Evolutionary conservation across 2,113 vertebrate species (phyloP).

Genomic region (Leptodactylus fuscus): DNA sequence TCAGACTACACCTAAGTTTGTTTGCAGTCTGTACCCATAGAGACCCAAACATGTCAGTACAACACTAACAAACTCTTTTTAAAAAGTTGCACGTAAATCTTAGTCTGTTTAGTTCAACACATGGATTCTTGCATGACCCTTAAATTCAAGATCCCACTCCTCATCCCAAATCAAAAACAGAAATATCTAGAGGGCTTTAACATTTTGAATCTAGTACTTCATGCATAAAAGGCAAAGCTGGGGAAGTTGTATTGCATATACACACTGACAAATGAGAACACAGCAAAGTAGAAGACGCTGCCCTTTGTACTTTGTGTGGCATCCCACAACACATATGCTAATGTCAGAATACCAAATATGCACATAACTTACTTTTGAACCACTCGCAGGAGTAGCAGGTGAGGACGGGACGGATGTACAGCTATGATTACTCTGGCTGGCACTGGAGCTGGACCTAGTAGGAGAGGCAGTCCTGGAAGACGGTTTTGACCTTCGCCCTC

Average conservation of each 20-base stretch:
- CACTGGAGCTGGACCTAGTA: conserved; percentile 93
- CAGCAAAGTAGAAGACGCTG: neutral
- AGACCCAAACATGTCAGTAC: too few species aligned
- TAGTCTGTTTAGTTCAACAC: too few species aligned
- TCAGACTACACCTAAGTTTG: too few species aligned
- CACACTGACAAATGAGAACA: neutral
- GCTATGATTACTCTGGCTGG: conserved; percentile 95
- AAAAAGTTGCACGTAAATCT: too few species aligned
- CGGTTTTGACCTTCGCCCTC: conserved; percentile 92
- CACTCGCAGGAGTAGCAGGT: conserved; percentile 89
- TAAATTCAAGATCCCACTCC: too few species aligned
- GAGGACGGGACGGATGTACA: conserved; percentile 92
- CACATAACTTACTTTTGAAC: conserved; percentile 82
- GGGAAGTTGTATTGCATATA: neutral
- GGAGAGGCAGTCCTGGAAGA: conserved; percentile 94
- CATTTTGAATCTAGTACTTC: neutral
- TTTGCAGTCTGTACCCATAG: too few species aligned
- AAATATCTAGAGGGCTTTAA: too few species aligned
- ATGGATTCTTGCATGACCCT: too few species aligned
- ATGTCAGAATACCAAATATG: neutral
- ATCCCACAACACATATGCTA: neutral
- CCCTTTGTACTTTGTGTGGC: neutral
- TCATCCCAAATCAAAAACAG: too few species aligned
- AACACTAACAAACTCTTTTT: too few species aligned
- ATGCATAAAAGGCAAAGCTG: conserved; percentile 61